Evolutionary conservation across 2,888 invertebrate species (phyloP).

Genomic region (Chalcosyrphus nemorum): DNA sequence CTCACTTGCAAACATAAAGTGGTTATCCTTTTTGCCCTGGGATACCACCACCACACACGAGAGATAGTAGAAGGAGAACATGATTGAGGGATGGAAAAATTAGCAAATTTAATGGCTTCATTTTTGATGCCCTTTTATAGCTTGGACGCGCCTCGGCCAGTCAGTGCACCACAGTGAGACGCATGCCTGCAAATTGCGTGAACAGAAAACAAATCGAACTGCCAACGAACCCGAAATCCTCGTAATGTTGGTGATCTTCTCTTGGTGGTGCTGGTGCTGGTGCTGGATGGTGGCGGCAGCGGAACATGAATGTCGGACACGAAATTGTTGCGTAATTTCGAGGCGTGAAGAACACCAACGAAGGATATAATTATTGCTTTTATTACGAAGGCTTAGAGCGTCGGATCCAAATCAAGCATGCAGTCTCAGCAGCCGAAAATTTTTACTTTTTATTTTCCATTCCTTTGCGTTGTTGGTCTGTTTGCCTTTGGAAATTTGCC

Average conservation of each 20-base stretch:
- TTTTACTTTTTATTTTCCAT: slow-evolving; percentile 13
- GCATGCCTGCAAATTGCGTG: slow-evolving; percentile 72
- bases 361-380: slow-evolving; percentile 82
- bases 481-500: slow-evolving; percentile 70
- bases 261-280: background rate
- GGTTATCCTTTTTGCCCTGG: slow-evolving; percentile 67
- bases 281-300: slow-evolving; percentile 43
- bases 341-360: slow-evolving; percentile 83
- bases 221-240: slow-evolving; percentile 65
- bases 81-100: slow-evolving; percentile 73
- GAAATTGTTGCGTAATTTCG: slow-evolving; percentile 82
- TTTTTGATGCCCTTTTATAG: slow-evolving; percentile 73
- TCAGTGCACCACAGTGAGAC: slow-evolving; percentile 34
- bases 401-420: slow-evolving; percentile 65
- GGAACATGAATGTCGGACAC: slow-evolving; percentile 76
- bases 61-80: slow-evolving; percentile 59
- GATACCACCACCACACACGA: slow-evolving; percentile 57
- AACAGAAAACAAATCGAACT: slow-evolving; percentile 73
- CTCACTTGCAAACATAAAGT: slow-evolving; percentile 54
- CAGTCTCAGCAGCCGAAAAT: slow-evolving; percentile 55
- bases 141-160: slow-evolving; percentile 38
- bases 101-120: slow-evolving; percentile 74
- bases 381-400: slow-evolving; percentile 74
- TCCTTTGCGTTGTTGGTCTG: slow-evolving; percentile 18
- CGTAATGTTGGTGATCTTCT: slow-evolving; percentile 35